Percentiles rank a stretch among this genome's conserved stretches.
Evolutionary conservation across 2,113 vertebrate species (phyloP).

Genomic region (Scatophagus argus): DNA sequence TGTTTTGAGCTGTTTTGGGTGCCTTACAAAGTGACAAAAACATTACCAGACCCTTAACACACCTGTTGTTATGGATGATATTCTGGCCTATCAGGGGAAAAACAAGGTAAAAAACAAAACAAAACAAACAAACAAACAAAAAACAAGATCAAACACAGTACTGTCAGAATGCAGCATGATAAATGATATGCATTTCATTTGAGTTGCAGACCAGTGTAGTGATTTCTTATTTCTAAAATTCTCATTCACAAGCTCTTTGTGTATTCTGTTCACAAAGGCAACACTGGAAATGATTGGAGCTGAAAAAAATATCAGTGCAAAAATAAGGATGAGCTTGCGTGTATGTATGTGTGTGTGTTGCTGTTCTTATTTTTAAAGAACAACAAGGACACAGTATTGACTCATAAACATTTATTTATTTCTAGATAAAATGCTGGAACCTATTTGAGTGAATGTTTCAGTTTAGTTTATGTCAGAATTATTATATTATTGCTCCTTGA

Average conservation of each 20-base stretch:
- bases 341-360: neutral
- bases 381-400: slow-evolving; percentile 54
- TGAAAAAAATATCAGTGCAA: slow-evolving; percentile 12
- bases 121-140: too few relatives aligned
- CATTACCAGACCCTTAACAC: neutral
- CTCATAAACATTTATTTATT: slow-evolving; percentile 68
- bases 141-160: neutral
- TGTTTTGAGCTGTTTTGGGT: slow-evolving; percentile 18
- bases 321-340: slow-evolving; percentile 36
- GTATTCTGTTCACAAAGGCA: slow-evolving; percentile 20
- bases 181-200: neutral
- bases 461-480: slow-evolving; percentile 56
- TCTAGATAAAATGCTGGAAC: slow-evolving; percentile 51
- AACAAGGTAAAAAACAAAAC: neutral
- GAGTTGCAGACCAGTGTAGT: neutral
- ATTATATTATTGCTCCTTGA: slow-evolving; percentile 69
- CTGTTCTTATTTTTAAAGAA: slow-evolving; percentile 63
- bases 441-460: slow-evolving; percentile 56
- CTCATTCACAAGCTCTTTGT: slow-evolving; percentile 32
- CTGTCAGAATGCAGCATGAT: neutral
- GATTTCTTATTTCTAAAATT: slow-evolving; percentile 14
- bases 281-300: neutral
- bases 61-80: neutral
- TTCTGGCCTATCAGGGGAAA: neutral
- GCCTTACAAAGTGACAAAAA: neutral